A percentile compares a stretch with the other conserved stretches of the same genome.
Evolutionary conservation across 1,140 invertebrate species (phyloP).

Genomic region (Drosophila neocordata): DNA sequence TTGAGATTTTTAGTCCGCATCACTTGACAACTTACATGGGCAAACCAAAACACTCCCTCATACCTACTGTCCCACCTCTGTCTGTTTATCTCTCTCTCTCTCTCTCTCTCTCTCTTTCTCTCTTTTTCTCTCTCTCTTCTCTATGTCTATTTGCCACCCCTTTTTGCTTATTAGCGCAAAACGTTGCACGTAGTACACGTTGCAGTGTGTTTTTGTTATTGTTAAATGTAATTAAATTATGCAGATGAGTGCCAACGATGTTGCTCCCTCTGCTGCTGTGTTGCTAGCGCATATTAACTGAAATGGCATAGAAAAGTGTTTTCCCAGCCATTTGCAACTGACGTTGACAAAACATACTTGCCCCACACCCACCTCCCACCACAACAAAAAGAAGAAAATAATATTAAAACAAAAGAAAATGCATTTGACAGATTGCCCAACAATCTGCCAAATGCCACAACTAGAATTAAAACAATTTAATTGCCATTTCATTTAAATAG

Average conservation of each 20-base stretch:
- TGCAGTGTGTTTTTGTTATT: conserved; percentile 65
- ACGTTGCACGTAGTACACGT: conserved; percentile 55
- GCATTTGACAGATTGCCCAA: conserved; percentile 43
- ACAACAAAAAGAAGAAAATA: no score
- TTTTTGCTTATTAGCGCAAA: conserved; percentile 70
- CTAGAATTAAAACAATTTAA: background rate
- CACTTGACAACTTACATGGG: conserved; percentile 57
- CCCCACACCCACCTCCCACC: background rate
- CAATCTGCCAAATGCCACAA: conserved; percentile 15
- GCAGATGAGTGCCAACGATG: conserved; percentile 70
- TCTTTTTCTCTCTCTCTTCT: background rate
- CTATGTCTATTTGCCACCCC: background rate
- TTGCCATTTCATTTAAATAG: background rate
- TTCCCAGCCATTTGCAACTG: conserved; percentile 47
- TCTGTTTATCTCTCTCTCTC: background rate
- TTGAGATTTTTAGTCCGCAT: conserved; percentile 57
- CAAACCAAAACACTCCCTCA: conserved; percentile 11
- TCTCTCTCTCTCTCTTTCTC: background rate
- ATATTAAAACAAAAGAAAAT: background rate
- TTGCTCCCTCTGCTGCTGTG: conserved; percentile 25
- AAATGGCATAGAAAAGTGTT: conserved; percentile 68
- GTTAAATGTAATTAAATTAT: conserved; percentile 79
- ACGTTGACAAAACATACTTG: conserved; percentile 47
- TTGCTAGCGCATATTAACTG: conserved; percentile 48
- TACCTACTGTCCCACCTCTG: no score